A percentile compares a stretch with the other conserved stretches of the same genome.
Conservation (phyloP, 2,797 vertebrate species). For the Notolabrus celidotus region DNA sequence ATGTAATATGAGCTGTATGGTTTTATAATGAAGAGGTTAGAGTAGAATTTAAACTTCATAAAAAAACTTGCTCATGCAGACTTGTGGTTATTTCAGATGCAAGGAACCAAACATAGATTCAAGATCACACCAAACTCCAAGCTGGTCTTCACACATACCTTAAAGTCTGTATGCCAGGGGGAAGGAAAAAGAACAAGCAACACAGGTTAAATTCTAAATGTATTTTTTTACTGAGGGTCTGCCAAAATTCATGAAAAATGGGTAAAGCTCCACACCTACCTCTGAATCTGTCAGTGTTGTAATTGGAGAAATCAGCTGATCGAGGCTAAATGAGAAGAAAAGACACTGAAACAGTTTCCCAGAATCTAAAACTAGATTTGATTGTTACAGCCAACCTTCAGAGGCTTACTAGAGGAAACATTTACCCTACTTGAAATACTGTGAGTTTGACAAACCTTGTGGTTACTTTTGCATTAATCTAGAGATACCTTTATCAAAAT, state of each 20-base stretch:
- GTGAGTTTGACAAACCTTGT: too few relatives aligned
- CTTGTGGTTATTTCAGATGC: background rate
- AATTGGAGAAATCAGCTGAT: slow-evolving; percentile 90
- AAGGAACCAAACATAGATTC: slow-evolving; percentile 19
- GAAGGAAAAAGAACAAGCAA: slow-evolving; percentile 5
- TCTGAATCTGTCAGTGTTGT: slow-evolving; percentile 86
- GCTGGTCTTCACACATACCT: slow-evolving; percentile 60
- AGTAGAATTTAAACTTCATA: background rate
- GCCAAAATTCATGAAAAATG: background rate
- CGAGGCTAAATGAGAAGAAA: slow-evolving; percentile 82
- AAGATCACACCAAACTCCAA: background rate
- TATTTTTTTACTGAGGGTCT: background rate
- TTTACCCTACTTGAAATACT: too few relatives aligned
- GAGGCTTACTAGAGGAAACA: too few relatives aligned
- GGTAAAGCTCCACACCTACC: slow-evolving; percentile 77
- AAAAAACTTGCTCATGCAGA: slow-evolving; percentile 37
- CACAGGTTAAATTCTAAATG: background rate
- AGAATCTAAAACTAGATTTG: too few relatives aligned
- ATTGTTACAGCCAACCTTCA: too few relatives aligned
- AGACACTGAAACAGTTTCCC: slow-evolving; percentile 9
- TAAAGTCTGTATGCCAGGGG: slow-evolving; percentile 63
- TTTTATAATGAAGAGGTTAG: too few relatives aligned
- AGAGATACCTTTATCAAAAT: too few relatives aligned
- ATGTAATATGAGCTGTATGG: too few relatives aligned
- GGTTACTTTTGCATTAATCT: too few relatives aligned